Percentiles rank a stretch among this genome's conserved stretches.
phyloP scores from a whole-genome alignment of 2,797 vertebrate species.

The Schizopygopsis malacanthus region DNA sequence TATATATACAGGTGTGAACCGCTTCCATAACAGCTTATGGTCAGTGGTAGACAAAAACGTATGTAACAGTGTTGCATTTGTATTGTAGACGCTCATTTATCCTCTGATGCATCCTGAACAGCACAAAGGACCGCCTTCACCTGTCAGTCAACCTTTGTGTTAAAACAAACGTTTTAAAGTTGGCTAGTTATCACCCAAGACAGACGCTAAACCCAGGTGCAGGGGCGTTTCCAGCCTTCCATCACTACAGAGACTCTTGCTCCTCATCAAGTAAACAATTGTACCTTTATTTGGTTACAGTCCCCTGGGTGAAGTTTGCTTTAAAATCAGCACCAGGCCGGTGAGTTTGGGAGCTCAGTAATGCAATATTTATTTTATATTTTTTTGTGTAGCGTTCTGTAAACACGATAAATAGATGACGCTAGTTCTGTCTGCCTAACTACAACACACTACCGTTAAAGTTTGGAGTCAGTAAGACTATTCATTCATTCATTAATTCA shows the following conservation, averaged over 20 bases:
- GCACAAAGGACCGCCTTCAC: background rate
- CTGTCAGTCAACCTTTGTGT: conserved; percentile 14
- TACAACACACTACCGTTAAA: background rate
- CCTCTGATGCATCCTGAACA: background rate
- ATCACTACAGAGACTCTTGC: background rate
- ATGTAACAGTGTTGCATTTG: background rate
- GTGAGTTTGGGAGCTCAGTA: background rate
- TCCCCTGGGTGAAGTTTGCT: background rate
- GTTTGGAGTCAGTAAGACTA: background rate
- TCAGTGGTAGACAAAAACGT: background rate
- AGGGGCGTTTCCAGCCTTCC: background rate
- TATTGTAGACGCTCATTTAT: background rate
- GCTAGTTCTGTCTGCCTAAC: background rate
- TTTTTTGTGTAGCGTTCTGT: background rate
- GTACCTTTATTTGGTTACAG: conserved; percentile 1
- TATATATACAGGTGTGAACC: background rate
- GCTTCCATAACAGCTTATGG: background rate
- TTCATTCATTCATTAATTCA: background rate
- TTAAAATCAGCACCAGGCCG: background rate
- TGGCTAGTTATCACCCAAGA: background rate
- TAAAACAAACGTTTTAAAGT: background rate
- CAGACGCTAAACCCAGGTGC: conserved; percentile 1
- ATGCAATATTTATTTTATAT: background rate
- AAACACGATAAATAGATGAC: background rate
- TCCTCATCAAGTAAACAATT: conserved; percentile 13